Conservation (phyloP, 2,113 vertebrate genomes). For the Pseudorasbora parva region DNA sequence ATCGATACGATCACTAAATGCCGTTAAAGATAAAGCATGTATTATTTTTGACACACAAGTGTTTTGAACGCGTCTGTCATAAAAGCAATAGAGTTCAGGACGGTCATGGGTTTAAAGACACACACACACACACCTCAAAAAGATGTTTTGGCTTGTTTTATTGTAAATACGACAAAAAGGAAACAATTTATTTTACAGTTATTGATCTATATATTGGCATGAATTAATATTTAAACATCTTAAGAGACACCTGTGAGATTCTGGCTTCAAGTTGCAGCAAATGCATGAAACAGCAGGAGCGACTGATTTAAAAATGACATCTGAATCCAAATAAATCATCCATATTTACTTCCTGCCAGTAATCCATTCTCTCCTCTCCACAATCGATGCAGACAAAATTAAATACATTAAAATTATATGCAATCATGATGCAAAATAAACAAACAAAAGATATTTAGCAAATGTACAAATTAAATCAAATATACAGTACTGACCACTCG, state of each 20-base stretch:
- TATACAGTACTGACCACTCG: constrained; percentile 55
- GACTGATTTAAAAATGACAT: constrained; percentile 39
- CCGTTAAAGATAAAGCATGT: too few relatives aligned
- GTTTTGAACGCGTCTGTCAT: too few relatives aligned
- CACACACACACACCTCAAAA: not conserved
- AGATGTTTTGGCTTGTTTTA: constrained; percentile 63
- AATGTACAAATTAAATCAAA: constrained; percentile 57
- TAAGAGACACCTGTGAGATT: constrained; percentile 59
- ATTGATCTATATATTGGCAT: constrained; percentile 66
- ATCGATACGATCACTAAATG: too few relatives aligned
- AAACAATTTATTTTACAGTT: constrained; percentile 69
- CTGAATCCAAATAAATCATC: constrained; percentile 38
- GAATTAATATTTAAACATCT: constrained; percentile 61
- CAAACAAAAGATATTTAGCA: constrained; percentile 24
- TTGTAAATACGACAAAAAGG: constrained; percentile 71
- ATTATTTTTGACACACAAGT: too few relatives aligned
- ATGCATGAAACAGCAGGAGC: constrained; percentile 61
- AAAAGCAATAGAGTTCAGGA: too few relatives aligned
- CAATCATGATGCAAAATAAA: constrained; percentile 45
- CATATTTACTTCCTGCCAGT: constrained; percentile 19
- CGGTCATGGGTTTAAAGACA: too few relatives aligned
- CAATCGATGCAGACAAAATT: constrained; percentile 43
- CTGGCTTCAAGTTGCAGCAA: constrained; percentile 58
- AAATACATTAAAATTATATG: constrained; percentile 50
- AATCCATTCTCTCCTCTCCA: constrained; percentile 48